phyloP scores from a whole-genome alignment of 1,140 invertebrate genomes.

The Bombus soroeensis region DNA sequence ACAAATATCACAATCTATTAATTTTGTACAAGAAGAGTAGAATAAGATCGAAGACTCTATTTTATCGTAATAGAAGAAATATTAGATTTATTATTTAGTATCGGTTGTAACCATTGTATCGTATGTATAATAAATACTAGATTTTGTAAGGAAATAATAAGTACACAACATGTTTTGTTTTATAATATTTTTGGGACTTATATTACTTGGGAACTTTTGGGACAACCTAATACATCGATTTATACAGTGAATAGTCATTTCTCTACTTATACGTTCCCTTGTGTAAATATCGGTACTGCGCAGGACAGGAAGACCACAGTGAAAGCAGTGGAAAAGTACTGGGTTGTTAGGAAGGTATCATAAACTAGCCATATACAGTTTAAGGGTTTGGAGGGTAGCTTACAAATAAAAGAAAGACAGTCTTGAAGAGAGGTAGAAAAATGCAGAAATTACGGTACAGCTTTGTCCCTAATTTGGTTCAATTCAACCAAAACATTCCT shows the following conservation, averaged over 20 bases:
- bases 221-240: neutral
- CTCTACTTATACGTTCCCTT: neutral
- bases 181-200: too few species aligned
- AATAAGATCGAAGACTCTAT: neutral
- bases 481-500: rapidly evolving
- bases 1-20: neutral
- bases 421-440: neutral
- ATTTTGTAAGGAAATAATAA: too few species aligned
- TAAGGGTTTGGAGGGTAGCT: neutral
- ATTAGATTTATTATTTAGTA: neutral
- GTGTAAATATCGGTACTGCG: neutral
- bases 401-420: rapidly evolving
- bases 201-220: too few species aligned
- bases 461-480: rapidly evolving
- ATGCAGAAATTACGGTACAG: neutral
- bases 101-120: too few species aligned
- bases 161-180: too few species aligned
- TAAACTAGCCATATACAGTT: neutral
- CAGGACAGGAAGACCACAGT: neutral
- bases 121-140: neutral
- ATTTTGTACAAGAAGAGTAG: neutral
- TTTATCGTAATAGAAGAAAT: neutral
- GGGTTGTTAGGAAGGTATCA: neutral
- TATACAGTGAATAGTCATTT: neutral
- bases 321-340: slow-evolving; percentile 64